phyloP scores from a whole-genome alignment of 2,113 vertebrate genomes.

The Coturnix japonica region DNA sequence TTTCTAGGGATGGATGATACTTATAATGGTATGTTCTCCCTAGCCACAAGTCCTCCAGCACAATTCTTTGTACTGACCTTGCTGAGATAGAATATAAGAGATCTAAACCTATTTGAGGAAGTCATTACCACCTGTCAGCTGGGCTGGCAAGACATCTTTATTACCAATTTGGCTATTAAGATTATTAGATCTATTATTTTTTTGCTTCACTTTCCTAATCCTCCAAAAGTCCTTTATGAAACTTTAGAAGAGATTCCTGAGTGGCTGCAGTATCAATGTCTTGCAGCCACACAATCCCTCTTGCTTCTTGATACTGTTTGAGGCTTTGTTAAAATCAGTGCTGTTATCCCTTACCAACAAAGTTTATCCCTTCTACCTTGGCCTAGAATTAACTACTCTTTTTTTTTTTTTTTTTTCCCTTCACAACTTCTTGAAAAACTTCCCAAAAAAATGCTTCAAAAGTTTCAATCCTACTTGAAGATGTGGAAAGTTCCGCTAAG shows the following conservation, averaged over 20 bases:
- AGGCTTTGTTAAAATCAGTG: not conserved
- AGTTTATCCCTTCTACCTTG: not conserved
- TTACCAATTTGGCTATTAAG: not conserved
- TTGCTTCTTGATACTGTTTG: not conserved
- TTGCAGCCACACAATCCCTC: not conserved
- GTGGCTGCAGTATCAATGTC: not conserved
- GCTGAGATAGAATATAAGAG: not conserved
- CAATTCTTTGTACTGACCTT: not conserved
- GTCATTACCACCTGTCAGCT: not conserved
- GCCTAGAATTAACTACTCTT: not conserved
- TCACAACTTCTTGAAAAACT: not conserved
- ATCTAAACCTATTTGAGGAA: not conserved
- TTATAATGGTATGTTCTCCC: not conserved
- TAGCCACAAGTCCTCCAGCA: not conserved
- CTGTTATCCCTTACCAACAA: not conserved
- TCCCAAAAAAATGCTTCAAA: not conserved
- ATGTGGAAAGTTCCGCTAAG: not conserved
- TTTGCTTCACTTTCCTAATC: not conserved
- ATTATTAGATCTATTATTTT: not conserved
- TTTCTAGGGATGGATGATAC: not conserved
- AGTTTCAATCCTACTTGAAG: not conserved
- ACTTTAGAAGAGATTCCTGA: not conserved
- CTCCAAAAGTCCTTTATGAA: not conserved
- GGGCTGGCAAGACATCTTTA: not conserved
- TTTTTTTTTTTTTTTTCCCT: not conserved